These are phyloP conservation scores for Empidonax traillii DNA, from an alignment of 2,113 vertebrate genomes.

Conservation along the genomic window DNA sequence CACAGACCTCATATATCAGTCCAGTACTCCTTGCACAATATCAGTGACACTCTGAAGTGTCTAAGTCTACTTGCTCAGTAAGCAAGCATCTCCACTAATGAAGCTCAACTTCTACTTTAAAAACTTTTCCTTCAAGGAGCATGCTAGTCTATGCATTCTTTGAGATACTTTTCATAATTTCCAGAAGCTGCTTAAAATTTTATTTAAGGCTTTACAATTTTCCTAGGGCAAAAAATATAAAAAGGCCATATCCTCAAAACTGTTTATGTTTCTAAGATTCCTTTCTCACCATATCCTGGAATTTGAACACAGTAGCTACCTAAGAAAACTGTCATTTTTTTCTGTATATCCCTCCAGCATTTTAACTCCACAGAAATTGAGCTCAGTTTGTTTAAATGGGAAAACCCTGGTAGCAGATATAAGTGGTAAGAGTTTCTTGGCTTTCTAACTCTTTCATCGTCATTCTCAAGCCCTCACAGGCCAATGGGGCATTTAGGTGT, in stretches of 20 bases:
- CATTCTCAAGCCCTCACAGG: fast-evolving
- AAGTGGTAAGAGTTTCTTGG: background rate
- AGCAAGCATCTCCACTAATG: background rate
- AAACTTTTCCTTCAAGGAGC: background rate
- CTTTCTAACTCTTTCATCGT: background rate
- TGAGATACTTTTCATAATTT: background rate
- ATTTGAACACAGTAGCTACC: background rate
- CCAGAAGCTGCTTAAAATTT: background rate
- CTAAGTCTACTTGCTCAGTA: background rate
- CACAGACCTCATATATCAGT: background rate
- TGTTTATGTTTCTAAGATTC: background rate
- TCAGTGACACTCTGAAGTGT: background rate
- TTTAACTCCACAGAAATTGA: background rate
- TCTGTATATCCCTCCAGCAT: background rate
- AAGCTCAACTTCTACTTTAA: background rate
- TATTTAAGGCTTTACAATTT: background rate
- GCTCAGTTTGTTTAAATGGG: background rate
- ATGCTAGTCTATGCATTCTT: background rate
- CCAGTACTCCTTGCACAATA: background rate
- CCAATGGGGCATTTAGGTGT: background rate
- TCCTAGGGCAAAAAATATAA: background rate
- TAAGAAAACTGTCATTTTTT: background rate
- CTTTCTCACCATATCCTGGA: background rate
- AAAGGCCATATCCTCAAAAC: background rate
- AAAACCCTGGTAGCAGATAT: fast-evolving